Conservation (phyloP, 1,140 invertebrate species). For the Drosophila novamexicana region DNA sequence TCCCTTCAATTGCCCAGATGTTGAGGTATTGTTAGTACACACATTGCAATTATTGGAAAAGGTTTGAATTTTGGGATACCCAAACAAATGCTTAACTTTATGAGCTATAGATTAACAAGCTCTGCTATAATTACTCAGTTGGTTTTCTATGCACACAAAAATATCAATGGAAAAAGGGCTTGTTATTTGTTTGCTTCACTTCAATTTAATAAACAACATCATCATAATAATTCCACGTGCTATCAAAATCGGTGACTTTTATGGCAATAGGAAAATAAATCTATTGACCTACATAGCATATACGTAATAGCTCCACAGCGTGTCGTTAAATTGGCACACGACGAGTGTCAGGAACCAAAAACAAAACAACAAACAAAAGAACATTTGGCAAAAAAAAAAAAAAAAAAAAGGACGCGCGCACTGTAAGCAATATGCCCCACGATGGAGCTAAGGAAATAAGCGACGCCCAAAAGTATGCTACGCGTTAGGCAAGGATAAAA, state of each 20-base stretch:
- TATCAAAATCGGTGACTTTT: conserved; percentile 14
- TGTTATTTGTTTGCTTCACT: conserved; percentile 6
- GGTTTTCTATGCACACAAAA: conserved; percentile 12
- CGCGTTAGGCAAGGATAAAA: conserved; percentile 36
- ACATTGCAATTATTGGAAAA: conserved; percentile 1
- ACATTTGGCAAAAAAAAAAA: conserved; percentile 19
- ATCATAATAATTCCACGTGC: background rate
- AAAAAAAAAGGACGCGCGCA: conserved; percentile 15
- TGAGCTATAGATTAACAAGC: background rate
- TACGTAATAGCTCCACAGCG: conserved; percentile 28
- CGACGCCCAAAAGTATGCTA: conserved; percentile 42
- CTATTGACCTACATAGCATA: conserved; percentile 61
- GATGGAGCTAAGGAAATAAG: conserved; percentile 1
- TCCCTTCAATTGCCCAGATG: conserved; percentile 3
- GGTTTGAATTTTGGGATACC: background rate
- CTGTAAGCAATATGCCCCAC: conserved; percentile 2
- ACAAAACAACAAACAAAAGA: background rate
- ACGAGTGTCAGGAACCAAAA: conserved; percentile 1
- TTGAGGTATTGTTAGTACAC: conserved; percentile 5
- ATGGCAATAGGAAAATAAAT: conserved; percentile 32
- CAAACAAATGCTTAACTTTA: conserved; percentile 1
- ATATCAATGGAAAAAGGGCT: conserved; percentile 3
- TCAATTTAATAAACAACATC: conserved; percentile 14
- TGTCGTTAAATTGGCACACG: conserved; percentile 19
- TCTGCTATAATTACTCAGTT: background rate